Percentiles rank a stretch among this genome's conserved stretches.
Conservation (phyloP, 2,797 vertebrate genomes). For the Parotocinclus haroldoi region DNA sequence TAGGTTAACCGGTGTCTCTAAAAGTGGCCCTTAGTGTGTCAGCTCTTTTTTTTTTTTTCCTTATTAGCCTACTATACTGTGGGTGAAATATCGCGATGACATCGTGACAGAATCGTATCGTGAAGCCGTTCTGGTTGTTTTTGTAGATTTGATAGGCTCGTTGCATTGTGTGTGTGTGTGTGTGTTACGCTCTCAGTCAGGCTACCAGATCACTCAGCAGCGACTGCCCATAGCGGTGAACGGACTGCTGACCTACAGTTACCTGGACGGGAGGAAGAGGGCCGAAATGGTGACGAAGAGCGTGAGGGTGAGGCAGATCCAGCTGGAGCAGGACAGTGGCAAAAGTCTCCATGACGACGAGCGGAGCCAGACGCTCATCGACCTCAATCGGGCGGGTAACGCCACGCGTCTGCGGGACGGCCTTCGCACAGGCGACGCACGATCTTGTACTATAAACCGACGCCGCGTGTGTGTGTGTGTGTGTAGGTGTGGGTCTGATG, state of each 20-base stretch:
- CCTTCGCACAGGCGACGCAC: too few relatives aligned
- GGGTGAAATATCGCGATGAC: too few relatives aligned
- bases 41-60: background rate
- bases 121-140: too few relatives aligned
- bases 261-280: slow-evolving; percentile 67
- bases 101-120: too few relatives aligned
- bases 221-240: slow-evolving; percentile 86
- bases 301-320: slow-evolving; percentile 88
- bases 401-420: too few relatives aligned
- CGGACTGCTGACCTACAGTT: slow-evolving; percentile 77
- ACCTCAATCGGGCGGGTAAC: slow-evolving; percentile 89
- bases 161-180: too few relatives aligned
- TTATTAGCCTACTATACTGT: too few relatives aligned
- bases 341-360: slow-evolving; percentile 91
- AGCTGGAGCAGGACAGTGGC: slow-evolving; percentile 97
- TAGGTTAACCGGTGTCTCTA: too few relatives aligned
- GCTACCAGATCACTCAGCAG: slow-evolving; percentile 97
- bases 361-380: slow-evolving; percentile 83
- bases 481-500: slow-evolving; percentile 90
- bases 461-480: slow-evolving; percentile 32
- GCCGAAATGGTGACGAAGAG: slow-evolving; percentile 74
- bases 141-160: too few relatives aligned
- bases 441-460: too few relatives aligned
- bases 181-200: slow-evolving; percentile 71
- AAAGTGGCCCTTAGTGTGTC: too few relatives aligned